These are phyloP conservation scores for Cercopithecus petaurista DNA, from an alignment of 2,797 vertebrate genomes.

Conservation along the genomic window DNA sequence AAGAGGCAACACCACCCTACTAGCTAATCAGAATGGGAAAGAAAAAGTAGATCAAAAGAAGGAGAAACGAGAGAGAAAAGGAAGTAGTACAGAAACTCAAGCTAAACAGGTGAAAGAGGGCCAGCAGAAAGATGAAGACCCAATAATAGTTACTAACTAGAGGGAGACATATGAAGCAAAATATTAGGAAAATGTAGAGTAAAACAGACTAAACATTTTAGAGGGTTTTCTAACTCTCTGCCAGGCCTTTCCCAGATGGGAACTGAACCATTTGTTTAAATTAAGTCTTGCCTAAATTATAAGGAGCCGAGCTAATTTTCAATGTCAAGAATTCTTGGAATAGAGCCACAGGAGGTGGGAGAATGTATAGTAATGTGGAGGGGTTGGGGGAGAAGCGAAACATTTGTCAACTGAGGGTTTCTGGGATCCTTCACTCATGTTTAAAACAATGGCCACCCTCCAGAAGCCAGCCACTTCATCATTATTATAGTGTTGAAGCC, in stretches of 20 bases:
- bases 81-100: neutral
- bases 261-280: constrained; percentile 61
- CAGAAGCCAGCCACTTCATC: neutral
- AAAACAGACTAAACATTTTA: constrained; percentile 2
- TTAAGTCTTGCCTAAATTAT: constrained; percentile 67
- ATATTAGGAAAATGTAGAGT: constrained; percentile 42
- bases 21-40: neutral
- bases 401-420: neutral
- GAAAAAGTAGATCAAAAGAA: neutral
- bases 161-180: constrained; percentile 35
- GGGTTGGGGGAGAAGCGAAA: neutral
- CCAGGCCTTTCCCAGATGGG: constrained; percentile 52
- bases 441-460: neutral
- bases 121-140: neutral
- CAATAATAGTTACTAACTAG: neutral
- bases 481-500: neutral
- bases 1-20: fast-evolving
- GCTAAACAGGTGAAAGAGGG: neutral
- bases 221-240: constrained; percentile 26
- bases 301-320: constrained; percentile 59
- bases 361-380: neutral
- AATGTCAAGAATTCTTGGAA: constrained; percentile 60
- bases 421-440: neutral
- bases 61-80: neutral
- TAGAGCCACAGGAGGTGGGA: constrained; percentile 17